Evolutionary conservation across 2,113 vertebrate genomes (phyloP).

Genomic region (Accipiter cooperii): DNA sequence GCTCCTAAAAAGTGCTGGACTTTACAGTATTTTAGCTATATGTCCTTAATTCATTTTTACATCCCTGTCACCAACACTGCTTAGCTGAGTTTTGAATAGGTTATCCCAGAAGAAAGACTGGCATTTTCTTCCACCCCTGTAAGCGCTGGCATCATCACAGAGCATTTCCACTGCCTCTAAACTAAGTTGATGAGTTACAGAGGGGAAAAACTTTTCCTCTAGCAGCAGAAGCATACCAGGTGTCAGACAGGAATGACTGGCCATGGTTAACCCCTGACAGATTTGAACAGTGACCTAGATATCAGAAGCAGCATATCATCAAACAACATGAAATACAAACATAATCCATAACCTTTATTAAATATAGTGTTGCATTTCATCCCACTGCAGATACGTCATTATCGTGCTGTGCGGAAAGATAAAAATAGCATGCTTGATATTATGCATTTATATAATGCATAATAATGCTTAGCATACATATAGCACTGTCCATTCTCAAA

Average conservation of each 20-base stretch:
- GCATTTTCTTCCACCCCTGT: neutral
- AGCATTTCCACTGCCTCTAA: neutral
- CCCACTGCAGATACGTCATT: neutral
- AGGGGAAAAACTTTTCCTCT: neutral
- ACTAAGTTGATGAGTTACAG: neutral
- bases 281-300: neutral
- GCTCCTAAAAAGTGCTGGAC: neutral
- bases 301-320: neutral
- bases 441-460: neutral
- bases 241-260: neutral
- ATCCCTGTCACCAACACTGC: neutral
- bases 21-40: neutral
- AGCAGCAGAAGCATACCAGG: neutral
- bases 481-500: neutral
- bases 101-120: neutral
- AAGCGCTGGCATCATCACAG: neutral
- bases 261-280: neutral
- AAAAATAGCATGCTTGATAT: constrained; percentile 1
- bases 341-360: constrained; percentile 27
- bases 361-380: neutral
- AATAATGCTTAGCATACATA: neutral
- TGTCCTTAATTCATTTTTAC: neutral
- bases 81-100: neutral
- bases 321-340: neutral
- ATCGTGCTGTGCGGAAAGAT: neutral